A percentile compares a stretch with the other conserved stretches of the same genome.
phyloP scores from a whole-genome alignment of 23 tunicate species.

The Phallusia fumigata region DNA sequence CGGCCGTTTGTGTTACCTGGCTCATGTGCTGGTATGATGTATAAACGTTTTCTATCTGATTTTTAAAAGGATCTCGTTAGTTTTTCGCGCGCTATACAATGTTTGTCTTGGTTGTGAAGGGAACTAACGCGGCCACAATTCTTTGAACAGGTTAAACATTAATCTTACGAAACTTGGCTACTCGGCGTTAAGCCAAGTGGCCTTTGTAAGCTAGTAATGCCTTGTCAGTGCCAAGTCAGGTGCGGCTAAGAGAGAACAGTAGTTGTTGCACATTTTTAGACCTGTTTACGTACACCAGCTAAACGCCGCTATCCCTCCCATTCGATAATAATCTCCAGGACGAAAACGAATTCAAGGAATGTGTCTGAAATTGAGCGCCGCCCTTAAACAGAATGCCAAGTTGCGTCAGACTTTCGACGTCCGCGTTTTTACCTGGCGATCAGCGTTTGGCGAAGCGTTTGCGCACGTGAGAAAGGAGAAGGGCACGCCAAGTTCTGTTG shows the following conservation, averaged over 20 bases:
- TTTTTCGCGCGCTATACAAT: too few relatives aligned
- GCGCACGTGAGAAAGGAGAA: not conserved
- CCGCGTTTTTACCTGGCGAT: not conserved
- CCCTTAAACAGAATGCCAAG: not conserved
- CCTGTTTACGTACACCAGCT: too few relatives aligned
- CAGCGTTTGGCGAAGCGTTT: not conserved
- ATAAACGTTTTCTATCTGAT: too few relatives aligned
- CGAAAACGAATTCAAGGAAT: not conserved
- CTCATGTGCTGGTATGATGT: too few relatives aligned
- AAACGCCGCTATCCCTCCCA: too few relatives aligned
- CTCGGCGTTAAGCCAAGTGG: not conserved
- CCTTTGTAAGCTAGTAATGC: not conserved
- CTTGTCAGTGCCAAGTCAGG: not conserved
- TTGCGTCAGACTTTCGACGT: not conserved
- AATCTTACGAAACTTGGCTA: conserved; percentile 3
- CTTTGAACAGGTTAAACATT: not conserved
- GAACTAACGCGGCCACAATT: not conserved
- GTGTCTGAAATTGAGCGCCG: not conserved
- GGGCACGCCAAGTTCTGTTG: not conserved
- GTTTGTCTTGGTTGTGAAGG: too few relatives aligned
- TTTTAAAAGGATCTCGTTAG: too few relatives aligned
- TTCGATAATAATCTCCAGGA: too few relatives aligned
- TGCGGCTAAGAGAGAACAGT: too few relatives aligned
- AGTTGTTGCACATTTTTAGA: too few relatives aligned
- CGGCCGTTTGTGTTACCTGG: too few relatives aligned